phyloP scores from a whole-genome alignment of 2,113 vertebrate genomes.

The Varanus komodoensis region DNA sequence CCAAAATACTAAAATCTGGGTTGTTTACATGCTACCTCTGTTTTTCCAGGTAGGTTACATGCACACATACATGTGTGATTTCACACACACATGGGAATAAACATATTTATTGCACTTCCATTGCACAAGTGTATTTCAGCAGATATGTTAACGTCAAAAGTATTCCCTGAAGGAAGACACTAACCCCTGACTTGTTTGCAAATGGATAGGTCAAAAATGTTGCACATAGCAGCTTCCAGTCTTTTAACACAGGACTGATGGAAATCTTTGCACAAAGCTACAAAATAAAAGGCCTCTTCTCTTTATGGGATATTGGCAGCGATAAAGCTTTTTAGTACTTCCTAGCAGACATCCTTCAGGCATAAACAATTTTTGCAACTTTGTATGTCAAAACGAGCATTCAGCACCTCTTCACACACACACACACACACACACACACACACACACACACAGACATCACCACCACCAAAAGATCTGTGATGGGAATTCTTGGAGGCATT shows the following conservation, averaged over 20 bases:
- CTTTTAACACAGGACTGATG: background rate
- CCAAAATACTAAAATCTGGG: background rate
- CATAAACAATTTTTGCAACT: background rate
- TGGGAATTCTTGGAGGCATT: background rate
- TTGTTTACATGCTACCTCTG: background rate
- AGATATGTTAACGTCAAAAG: background rate
- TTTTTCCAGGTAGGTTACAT: background rate
- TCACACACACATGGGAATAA: background rate
- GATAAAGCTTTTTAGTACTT: slow-evolving; percentile 14
- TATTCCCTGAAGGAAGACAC: background rate
- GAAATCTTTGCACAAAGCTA: background rate
- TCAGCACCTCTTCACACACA: background rate
- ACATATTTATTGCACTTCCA: background rate
- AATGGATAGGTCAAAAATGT: background rate
- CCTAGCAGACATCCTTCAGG: background rate
- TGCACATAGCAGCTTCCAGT: background rate
- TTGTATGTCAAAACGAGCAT: background rate
- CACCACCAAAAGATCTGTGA: background rate
- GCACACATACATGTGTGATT: background rate
- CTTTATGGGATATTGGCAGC: background rate
- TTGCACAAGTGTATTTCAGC: background rate
- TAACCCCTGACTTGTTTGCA: background rate
- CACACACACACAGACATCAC: background rate
- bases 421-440: no score
- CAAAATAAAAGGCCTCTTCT: background rate